Evolutionary conservation across 2,113 vertebrate species (phyloP).

Genomic region (Mesitornis unicolor): DNA sequence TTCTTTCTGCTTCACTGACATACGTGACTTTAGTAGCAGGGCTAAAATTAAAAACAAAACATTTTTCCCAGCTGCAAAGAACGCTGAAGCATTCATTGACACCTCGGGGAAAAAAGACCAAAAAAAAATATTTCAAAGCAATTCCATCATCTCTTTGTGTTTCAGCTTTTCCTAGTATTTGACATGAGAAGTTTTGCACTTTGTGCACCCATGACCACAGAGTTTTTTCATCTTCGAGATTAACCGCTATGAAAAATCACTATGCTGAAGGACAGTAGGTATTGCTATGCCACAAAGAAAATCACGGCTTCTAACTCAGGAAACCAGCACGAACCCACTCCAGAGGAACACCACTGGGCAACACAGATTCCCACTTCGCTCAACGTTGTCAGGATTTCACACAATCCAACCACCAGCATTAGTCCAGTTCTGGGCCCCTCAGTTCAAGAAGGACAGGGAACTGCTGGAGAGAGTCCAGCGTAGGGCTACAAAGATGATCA

Average conservation of each 20-base stretch:
- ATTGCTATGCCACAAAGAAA: background rate
- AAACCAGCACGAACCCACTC: background rate
- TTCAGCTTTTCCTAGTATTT: background rate
- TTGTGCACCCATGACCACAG: too few relatives aligned
- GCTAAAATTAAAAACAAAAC: constrained; percentile 50
- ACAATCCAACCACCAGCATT: background rate
- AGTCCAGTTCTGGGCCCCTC: too few relatives aligned
- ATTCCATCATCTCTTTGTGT: background rate
- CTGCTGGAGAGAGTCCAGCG: too few relatives aligned
- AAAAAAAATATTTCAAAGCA: background rate
- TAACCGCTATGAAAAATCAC: background rate
- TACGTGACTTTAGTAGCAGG: constrained; percentile 22
- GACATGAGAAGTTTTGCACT: background rate
- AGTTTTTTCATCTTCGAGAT: background rate
- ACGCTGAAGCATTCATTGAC: background rate
- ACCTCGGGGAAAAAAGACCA: background rate
- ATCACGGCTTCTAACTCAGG: background rate
- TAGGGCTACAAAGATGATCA: too few relatives aligned
- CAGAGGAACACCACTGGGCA: background rate
- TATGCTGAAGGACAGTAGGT: background rate
- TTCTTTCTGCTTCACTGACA: constrained; percentile 52
- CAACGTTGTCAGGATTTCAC: background rate
- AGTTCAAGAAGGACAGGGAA: too few relatives aligned
- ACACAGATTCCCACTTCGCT: background rate
- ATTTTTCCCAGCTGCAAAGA: background rate